These are phyloP conservation scores for Archegozetes longisetosus DNA, from an alignment of 1,140 invertebrate genomes.

Conservation along the genomic window DNA sequence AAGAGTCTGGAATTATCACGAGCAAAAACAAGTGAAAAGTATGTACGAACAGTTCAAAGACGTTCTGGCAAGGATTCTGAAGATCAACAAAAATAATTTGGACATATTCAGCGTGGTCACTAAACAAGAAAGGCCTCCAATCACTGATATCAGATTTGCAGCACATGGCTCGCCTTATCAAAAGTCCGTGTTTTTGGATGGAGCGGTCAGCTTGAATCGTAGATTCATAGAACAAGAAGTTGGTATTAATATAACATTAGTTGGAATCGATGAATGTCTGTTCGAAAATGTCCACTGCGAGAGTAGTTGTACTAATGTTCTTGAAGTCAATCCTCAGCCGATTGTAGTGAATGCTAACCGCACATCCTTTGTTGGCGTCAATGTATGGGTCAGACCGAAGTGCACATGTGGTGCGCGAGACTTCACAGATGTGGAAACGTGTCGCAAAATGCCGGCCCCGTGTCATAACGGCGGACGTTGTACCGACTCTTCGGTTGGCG, in stretches of 20 bases:
- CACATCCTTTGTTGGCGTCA: constrained; percentile 79
- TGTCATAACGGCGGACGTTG: constrained; percentile 87
- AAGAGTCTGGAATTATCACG: constrained; percentile 72
- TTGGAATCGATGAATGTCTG: constrained; percentile 90
- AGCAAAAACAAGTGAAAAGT: constrained; percentile 60
- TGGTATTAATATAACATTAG: constrained; percentile 90
- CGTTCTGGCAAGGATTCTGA: constrained; percentile 60
- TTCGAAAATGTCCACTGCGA: constrained; percentile 85
- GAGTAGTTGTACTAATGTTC: constrained; percentile 70
- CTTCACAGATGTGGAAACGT: constrained; percentile 72
- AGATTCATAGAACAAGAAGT: constrained; percentile 82
- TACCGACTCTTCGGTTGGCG: constrained; percentile 13
- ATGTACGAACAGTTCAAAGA: constrained; percentile 74
- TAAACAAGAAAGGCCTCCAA: constrained; percentile 61
- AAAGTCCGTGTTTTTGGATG: constrained; percentile 80
- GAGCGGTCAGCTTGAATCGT: constrained; percentile 78
- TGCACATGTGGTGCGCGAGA: constrained; percentile 73
- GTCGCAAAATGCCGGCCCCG: constrained; percentile 52
- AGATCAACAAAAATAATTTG: constrained; percentile 69
- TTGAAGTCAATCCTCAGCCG: constrained; percentile 71
- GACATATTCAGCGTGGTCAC: constrained; percentile 88
- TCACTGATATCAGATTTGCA: constrained; percentile 82
- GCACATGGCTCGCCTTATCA: constrained; percentile 92
- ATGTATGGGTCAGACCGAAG: constrained; percentile 54
- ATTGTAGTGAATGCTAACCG: constrained; percentile 94